Evolutionary conservation across 2,797 vertebrate species (phyloP).

Genomic region (Peromyscus eremicus): DNA sequence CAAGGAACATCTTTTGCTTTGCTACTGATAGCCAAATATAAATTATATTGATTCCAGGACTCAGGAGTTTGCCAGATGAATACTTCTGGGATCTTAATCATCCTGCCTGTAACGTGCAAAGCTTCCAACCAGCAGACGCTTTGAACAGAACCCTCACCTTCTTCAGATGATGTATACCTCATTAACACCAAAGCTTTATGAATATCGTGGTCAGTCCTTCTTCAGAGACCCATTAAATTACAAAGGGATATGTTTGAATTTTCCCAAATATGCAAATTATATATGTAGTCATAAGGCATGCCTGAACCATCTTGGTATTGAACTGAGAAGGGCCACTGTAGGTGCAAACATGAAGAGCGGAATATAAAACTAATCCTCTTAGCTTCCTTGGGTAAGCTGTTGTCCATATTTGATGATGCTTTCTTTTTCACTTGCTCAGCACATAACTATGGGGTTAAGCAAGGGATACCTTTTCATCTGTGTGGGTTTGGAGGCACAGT

Average conservation of each 20-base stretch:
- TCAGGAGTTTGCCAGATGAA: constrained; percentile 38
- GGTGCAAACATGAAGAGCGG: neutral
- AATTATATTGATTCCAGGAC: neutral
- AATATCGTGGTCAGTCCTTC: neutral
- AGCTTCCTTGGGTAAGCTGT: constrained; percentile 46
- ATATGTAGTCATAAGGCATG: neutral
- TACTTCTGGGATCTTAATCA: constrained; percentile 48
- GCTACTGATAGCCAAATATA: constrained; percentile 30
- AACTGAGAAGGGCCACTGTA: neutral
- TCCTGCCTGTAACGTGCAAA: neutral
- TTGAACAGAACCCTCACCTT: constrained; percentile 52
- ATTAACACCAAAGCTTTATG: neutral
- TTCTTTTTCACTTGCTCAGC: constrained; percentile 45
- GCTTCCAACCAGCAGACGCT: constrained; percentile 29
- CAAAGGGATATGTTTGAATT: constrained; percentile 37
- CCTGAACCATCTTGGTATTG: neutral
- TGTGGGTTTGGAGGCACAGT: constrained; percentile 65
- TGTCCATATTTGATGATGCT: constrained; percentile 40
- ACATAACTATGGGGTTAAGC: constrained; percentile 55
- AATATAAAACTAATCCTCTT: constrained; percentile 32
- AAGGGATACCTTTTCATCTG: constrained; percentile 71
- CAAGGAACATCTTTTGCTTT: neutral
- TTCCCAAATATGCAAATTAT: neutral
- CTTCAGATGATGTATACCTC: neutral
- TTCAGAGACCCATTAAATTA: constrained; percentile 17